Evolutionary conservation across 2,888 invertebrate species (phyloP), one percentile per base, ranked within the genome.

Genomic region (Harpalus rufipes): DNA sequence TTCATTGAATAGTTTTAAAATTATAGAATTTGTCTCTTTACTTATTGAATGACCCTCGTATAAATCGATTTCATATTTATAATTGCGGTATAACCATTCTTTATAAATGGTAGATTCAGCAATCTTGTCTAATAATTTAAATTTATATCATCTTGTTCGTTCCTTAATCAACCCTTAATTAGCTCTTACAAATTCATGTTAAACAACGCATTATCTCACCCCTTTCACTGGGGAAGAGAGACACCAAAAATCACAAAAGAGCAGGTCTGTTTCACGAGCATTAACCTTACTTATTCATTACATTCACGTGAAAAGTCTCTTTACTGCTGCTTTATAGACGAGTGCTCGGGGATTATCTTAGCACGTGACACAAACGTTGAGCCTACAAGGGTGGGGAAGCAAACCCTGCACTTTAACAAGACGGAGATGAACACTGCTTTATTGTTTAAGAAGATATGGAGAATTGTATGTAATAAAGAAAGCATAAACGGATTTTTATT

Each of bases 221-320:
- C 63, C 21, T 21, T 63, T 8, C 25, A 4, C 1, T 8, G 25
- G 8, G 63, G 8, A 5, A 39, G 65, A 12, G 32, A 56, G 61
- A 65, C 65, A 59, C n/a, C 79, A 81, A 44, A 65, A 81, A 81
- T 81, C 81, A 81, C 61, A 81, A 80, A 59, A 80, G 81, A 81
- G 18, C 12, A 18, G 21, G n/a, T 12, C 44, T 32, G 25, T 65
- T 63, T 44, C 44, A 63, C 44, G 41, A 81, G 81, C 65, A 81
- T 81, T 65, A 81, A 21, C 18, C 65, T 81, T 65, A 63, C 81
- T 81, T 81, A 81, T 81, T 81, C 81, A 81, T 81, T 81, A 63
- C 65, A 14, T 65, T 61, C 61, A 65, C 81, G 81, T 65, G 81
- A 81, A 81, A 65, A 21, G 63, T 81, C 81, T 44, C 44, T 44